Evolutionary conservation across 2,888 invertebrate species (phyloP), one percentile per base, ranked within the genome.

Genomic region (Drosophila fulvimacula): DNA sequence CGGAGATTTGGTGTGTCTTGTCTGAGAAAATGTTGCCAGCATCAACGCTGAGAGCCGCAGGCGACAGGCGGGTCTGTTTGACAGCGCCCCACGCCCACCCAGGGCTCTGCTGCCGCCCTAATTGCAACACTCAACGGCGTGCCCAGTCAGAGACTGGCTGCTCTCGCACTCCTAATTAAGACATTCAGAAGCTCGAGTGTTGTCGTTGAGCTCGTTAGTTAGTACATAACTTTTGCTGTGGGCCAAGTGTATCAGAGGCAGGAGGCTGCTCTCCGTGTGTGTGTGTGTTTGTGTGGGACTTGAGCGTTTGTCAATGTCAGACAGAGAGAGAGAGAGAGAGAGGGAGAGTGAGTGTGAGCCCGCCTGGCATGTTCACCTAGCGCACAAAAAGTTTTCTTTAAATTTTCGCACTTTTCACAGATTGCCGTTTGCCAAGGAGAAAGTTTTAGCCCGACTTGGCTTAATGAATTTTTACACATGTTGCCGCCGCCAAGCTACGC

Each of bases 151-250:
- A 74, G 63, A 49, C 70, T 60, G 44, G 63, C 68, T 63, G 69
- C 73, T 65, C 75, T 69, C 75, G 66, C 76, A 69, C 76, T 76
- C 63, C 86, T 88, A 88, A 87, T 88, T 87, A 87, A 88, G 86
- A 83, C 86, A 87, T 88, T 82, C 88, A 79, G 80, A 46, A 65
- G 83, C 76, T 81, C 67, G 80, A 88, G 86, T 88, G 86, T 82
- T 88, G 86, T 86, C 86, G 88, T 86, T 86, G 85, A 86, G 85
- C 85, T 86, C 88, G 88, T 86, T 86, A 86, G 85, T 86, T 86
- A 86, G 81, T 79, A 87, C 81, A 82, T 82, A 87, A 87, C 82
- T 85, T 85, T 85, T 80, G 82, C 87, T 87, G 57, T 73, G 69
- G 82, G 85, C 85, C 64, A 62, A 63, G 24, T n/a, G 52, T 46